phyloP scores from a whole-genome alignment of 2,797 vertebrate genomes.

The Muscicapa comitata region DNA sequence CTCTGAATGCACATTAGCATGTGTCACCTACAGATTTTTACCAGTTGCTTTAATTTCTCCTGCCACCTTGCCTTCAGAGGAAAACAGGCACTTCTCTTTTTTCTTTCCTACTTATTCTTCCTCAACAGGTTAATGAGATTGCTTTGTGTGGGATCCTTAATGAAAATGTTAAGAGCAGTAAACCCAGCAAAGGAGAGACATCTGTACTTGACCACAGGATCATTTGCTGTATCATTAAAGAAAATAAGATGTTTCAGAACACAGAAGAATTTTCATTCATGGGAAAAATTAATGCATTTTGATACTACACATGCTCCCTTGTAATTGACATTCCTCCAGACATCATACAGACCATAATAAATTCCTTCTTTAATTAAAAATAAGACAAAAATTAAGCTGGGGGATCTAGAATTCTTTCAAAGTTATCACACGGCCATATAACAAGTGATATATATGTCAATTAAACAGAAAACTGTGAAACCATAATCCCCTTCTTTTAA shows the following conservation, averaged over 20 bases:
- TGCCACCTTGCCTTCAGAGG: background rate
- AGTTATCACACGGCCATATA: background rate
- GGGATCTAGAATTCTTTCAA: background rate
- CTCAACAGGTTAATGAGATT: background rate
- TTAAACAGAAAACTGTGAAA: background rate
- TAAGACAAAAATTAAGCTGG: background rate
- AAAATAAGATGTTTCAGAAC: background rate
- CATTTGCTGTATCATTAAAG: background rate
- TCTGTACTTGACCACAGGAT: background rate
- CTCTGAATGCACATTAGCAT: background rate
- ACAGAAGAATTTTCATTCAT: background rate
- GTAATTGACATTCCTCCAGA: background rate
- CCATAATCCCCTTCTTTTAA: background rate
- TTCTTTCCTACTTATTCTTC: background rate
- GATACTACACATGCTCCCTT: background rate
- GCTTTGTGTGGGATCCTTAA: background rate
- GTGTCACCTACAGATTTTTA: background rate
- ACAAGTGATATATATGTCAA: background rate
- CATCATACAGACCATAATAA: background rate
- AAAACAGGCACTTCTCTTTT: background rate
- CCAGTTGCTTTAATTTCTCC: background rate
- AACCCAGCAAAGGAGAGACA: background rate
- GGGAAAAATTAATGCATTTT: background rate
- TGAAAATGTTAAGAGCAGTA: background rate
- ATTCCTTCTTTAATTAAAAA: background rate